A percentile compares a stretch with the other conserved stretches of the same genome.
These are phyloP conservation scores for Callipepla squamata DNA, from an alignment of 2,113 vertebrate species.

Conservation along the genomic window DNA sequence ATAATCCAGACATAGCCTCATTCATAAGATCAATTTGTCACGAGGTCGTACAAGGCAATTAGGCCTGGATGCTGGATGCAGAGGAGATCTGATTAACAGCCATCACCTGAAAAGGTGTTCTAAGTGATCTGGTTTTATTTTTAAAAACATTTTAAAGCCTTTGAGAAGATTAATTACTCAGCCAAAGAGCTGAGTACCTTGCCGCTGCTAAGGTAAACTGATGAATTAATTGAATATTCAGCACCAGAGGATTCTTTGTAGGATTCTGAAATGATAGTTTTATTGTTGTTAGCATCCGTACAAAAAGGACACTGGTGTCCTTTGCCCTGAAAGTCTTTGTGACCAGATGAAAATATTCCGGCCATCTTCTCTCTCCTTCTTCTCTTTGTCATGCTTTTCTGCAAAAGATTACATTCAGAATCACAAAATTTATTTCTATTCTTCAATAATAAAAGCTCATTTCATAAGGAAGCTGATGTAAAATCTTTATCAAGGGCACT, in stretches of 20 bases:
- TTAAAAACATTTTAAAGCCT: conserved; percentile 50
- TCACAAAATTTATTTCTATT: not conserved
- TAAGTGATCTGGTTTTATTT: conserved; percentile 36
- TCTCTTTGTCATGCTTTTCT: not conserved
- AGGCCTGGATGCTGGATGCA: not conserved
- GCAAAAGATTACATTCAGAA: not conserved
- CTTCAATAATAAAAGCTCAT: not conserved
- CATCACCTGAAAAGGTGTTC: conserved; percentile 42
- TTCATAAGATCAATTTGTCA: conserved; percentile 18
- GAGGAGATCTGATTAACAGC: conserved; percentile 18
- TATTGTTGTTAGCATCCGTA: not conserved
- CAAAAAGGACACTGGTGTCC: not conserved
- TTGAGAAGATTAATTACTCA: conserved; percentile 47
- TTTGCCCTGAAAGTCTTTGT: not conserved
- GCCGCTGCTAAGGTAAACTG: not conserved
- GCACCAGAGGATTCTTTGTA: not conserved
- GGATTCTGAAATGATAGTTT: not conserved
- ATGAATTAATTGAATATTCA: not conserved
- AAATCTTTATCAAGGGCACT: not conserved
- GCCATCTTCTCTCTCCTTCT: not conserved
- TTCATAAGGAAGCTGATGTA: not conserved
- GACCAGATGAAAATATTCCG: not conserved
- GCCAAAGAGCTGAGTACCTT: not conserved
- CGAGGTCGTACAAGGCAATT: conserved; percentile 23
- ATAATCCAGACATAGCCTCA: conserved; percentile 1